These are phyloP conservation scores for Agrotis segetum DNA, from an alignment of 2,888 invertebrate species.

Conservation along the genomic window DNA sequence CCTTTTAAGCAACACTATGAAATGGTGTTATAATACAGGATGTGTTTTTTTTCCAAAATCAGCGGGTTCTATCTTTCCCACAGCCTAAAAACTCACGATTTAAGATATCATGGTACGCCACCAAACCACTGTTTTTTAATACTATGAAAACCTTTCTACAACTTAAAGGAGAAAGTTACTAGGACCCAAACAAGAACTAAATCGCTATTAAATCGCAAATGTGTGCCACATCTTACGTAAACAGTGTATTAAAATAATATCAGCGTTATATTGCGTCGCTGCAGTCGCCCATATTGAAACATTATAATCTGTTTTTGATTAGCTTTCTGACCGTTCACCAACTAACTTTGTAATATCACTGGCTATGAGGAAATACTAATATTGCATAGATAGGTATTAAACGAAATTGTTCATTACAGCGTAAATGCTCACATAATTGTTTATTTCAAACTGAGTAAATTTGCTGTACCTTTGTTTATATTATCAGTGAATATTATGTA, in stretches of 20 bases:
- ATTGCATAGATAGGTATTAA: neutral
- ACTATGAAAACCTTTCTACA: too few relatives aligned
- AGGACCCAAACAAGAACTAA: neutral
- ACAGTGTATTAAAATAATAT: slow-evolving; percentile 62
- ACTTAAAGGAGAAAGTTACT: too few relatives aligned
- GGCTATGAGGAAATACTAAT: slow-evolving; percentile 1
- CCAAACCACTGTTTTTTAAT: too few relatives aligned
- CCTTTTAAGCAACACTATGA: too few relatives aligned
- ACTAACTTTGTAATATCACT: slow-evolving; percentile 9
- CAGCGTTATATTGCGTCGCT: slow-evolving; percentile 47
- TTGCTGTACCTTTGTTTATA: too few relatives aligned
- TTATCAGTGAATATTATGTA: too few relatives aligned
- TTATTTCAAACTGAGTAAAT: neutral
- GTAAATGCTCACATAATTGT: neutral
- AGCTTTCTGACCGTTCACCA: slow-evolving; percentile 27
- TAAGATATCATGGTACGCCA: too few relatives aligned
- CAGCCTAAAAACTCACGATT: too few relatives aligned
- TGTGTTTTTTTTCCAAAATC: too few relatives aligned
- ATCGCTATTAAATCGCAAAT: neutral
- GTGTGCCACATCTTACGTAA: slow-evolving; percentile 24
- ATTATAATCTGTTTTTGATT: slow-evolving; percentile 51
- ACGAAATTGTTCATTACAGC: neutral
- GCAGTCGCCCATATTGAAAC: slow-evolving; percentile 45
- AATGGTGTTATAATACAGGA: too few relatives aligned
- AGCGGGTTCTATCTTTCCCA: too few relatives aligned